Conservation (phyloP, 2,797 vertebrate genomes). For the Scomberomorus guttatus region DNA sequence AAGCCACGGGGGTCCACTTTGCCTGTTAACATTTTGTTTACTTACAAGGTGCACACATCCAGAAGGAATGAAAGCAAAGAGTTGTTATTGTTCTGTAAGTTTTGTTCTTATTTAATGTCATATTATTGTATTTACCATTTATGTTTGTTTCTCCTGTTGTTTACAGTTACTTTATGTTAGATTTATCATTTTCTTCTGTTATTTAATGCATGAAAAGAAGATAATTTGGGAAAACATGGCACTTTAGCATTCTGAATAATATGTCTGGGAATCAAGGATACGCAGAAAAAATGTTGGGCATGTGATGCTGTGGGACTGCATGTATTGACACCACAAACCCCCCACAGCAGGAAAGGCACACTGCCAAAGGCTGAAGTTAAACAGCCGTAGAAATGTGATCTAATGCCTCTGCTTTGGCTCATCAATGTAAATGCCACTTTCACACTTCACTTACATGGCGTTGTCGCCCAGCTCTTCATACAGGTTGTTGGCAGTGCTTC, state of each 20-base stretch:
- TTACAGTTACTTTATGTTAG: neutral
- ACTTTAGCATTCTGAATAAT: constrained; percentile 1
- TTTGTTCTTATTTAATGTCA: neutral
- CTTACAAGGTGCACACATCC: neutral
- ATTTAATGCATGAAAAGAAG: neutral
- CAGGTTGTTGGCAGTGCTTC: constrained; percentile 90
- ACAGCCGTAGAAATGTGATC: constrained; percentile 39
- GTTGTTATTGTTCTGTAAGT: no score
- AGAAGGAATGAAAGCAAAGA: neutral
- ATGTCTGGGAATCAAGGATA: neutral
- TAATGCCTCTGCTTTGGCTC: constrained; percentile 51
- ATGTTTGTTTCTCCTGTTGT: no score
- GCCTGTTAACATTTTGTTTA: constrained; percentile 6
- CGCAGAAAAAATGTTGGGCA: constrained; percentile 7
- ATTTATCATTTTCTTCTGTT: neutral
- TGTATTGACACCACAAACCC: constrained; percentile 30
- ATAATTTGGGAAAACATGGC: neutral
- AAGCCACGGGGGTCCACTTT: neutral
- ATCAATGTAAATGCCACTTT: constrained; percentile 53
- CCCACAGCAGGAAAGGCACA: constrained; percentile 12
- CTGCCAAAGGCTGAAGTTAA: constrained; percentile 40
- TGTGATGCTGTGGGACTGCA: neutral
- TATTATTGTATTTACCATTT: neutral
- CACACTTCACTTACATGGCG: constrained; percentile 92
- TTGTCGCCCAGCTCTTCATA: constrained; percentile 97